These are phyloP conservation scores for Vireo griseus DNA, from an alignment of 2,797 vertebrate genomes.

Conservation along the genomic window DNA sequence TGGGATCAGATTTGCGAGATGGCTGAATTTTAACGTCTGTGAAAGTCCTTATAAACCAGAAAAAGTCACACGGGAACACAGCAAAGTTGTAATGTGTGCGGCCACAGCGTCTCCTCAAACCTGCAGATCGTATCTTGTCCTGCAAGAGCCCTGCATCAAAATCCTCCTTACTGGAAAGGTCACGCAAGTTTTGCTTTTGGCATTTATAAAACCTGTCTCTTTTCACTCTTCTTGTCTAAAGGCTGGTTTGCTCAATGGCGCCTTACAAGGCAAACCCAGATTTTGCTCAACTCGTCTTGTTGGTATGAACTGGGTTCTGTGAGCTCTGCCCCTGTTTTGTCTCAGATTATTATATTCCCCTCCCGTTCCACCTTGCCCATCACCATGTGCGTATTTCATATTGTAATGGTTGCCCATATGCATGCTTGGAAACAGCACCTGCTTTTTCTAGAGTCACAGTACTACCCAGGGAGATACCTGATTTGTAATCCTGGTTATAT, in stretches of 20 bases:
- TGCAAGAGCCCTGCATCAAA: neutral
- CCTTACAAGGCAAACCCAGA: neutral
- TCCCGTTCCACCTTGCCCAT: constrained; percentile 47
- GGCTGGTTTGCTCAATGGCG: fast-evolving
- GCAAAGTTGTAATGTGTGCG: fast-evolving
- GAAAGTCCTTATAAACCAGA: neutral
- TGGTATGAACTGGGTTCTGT: neutral
- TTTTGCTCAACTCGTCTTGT: fast-evolving
- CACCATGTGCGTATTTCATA: constrained; percentile 2
- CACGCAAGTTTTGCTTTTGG: neutral
- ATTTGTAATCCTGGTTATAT: constrained; percentile 9
- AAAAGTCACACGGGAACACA: neutral
- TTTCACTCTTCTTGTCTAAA: neutral
- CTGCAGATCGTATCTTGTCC: neutral
- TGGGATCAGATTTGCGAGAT: neutral
- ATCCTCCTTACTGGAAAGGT: neutral
- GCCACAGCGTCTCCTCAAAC: neutral
- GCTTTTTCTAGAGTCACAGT: constrained; percentile 32
- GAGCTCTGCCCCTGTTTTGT: neutral
- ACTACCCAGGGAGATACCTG: constrained; percentile 26
- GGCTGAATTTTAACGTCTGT: neutral
- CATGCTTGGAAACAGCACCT: constrained; percentile 37
- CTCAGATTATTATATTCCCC: constrained; percentile 4
- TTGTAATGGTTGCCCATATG: constrained; percentile 35
- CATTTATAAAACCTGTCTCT: neutral